Percentiles rank a stretch among this genome's conserved stretches.
Evolutionary conservation across 2,113 vertebrate genomes (phyloP).

Genomic region (Anarhynchus alexandrinus): DNA sequence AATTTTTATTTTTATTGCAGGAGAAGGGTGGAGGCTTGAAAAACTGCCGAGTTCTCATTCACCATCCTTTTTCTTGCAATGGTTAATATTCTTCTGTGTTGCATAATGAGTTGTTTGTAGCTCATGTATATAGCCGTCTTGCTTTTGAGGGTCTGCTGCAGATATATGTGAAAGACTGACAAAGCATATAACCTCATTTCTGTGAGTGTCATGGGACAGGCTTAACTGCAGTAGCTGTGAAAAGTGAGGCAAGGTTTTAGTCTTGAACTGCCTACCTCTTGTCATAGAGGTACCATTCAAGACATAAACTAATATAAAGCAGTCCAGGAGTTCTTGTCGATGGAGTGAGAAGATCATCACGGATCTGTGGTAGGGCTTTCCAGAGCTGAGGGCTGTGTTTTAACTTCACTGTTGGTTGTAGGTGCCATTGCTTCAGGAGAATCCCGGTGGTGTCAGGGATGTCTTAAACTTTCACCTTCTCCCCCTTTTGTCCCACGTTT

Average conservation of each 20-base stretch:
- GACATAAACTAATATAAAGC: not conserved
- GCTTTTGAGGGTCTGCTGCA: not conserved
- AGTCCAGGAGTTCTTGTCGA: not conserved
- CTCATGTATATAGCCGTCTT: not conserved
- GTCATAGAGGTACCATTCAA: not conserved
- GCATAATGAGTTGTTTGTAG: not conserved
- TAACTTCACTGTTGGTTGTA: not conserved
- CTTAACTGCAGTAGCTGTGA: not conserved
- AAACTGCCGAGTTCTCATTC: not conserved
- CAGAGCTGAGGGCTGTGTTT: not conserved
- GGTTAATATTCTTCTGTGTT: not conserved
- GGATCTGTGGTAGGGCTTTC: not conserved
- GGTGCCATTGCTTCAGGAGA: not conserved
- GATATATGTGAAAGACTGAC: not conserved
- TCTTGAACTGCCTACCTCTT: not conserved
- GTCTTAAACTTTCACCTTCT: not conserved
- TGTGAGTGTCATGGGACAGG: not conserved
- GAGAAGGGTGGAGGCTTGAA: not conserved
- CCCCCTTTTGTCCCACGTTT: fast-evolving
- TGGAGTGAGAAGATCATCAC: not conserved
- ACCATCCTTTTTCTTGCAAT: not conserved
- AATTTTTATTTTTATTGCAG: not conserved
- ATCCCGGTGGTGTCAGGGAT: not conserved
- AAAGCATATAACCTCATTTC: not conserved
- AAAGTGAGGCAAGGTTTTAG: not conserved